Conservation (phyloP, 2,113 vertebrate species). For the Salvelinus fontinalis region DNA sequence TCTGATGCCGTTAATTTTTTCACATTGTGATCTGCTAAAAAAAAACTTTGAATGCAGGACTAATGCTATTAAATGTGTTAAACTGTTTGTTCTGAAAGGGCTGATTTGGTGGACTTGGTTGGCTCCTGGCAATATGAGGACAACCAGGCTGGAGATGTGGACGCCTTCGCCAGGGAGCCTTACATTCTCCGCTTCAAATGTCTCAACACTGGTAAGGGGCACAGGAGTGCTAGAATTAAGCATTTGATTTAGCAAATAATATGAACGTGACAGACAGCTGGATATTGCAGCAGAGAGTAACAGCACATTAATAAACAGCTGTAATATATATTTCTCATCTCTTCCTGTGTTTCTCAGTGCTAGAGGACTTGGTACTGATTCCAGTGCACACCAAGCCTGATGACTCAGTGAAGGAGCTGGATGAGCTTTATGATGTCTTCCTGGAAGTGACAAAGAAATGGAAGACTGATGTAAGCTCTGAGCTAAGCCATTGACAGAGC, state of each 20-base stretch:
- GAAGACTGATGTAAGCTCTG: constrained; percentile 47
- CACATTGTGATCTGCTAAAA: too few species aligned
- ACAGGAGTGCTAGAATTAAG: neutral
- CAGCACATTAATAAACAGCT: too few species aligned
- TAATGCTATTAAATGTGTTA: neutral
- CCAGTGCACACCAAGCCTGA: constrained; percentile 77
- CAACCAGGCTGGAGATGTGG: constrained; percentile 48
- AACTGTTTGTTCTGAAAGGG: constrained; percentile 41
- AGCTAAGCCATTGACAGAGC: constrained; percentile 7
- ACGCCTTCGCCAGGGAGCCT: constrained; percentile 73
- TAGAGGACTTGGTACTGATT: constrained; percentile 76
- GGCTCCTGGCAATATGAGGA: constrained; percentile 70
- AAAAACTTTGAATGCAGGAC: too few species aligned
- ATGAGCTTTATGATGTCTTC: constrained; percentile 71
- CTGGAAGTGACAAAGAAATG: constrained; percentile 46
- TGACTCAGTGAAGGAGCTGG: constrained; percentile 69
- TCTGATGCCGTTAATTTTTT: neutral
- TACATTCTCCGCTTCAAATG: constrained; percentile 74
- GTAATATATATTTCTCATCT: too few species aligned
- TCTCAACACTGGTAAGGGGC: constrained; percentile 55
- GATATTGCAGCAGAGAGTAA: too few species aligned
- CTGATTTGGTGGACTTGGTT: constrained; percentile 66
- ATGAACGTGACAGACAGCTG: too few species aligned
- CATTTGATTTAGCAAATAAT: neutral
- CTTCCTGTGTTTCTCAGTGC: neutral